phyloP scores from a whole-genome alignment of 2,113 vertebrate genomes.

The Cairina moschata region DNA sequence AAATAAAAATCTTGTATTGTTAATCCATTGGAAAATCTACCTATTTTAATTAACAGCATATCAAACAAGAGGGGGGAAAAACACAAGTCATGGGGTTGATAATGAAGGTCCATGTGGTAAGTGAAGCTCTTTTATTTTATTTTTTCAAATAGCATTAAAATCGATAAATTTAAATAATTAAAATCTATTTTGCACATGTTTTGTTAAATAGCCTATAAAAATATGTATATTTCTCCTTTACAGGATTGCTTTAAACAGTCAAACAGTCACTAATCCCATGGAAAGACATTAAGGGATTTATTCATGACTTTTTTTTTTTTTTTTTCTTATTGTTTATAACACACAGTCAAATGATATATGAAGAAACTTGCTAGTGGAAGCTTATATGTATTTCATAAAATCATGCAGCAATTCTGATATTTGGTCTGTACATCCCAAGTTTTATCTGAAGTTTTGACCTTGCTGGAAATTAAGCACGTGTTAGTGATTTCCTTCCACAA shows the following conservation, averaged over 20 bases:
- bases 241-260: background rate
- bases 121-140: background rate
- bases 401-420: background rate
- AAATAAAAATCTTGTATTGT: background rate
- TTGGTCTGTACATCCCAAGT: background rate
- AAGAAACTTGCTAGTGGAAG: background rate
- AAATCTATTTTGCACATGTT: slow-evolving; percentile 5
- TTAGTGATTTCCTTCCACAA: background rate
- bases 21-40: background rate
- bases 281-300: slow-evolving; percentile 1
- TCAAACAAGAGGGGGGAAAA: background rate
- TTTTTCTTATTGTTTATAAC: background rate
- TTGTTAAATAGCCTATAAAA: slow-evolving; percentile 7
- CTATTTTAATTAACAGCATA: background rate
- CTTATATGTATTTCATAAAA: background rate
- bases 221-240: slow-evolving; percentile 11
- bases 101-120: background rate
- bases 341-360: background rate
- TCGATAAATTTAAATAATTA: slow-evolving; percentile 1
- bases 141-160: background rate
- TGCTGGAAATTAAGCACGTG: background rate
- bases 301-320: background rate
- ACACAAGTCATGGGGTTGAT: background rate
- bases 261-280: background rate
- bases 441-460: background rate